These are phyloP conservation scores for Heterotilapia buettikoferi DNA, from an alignment of 2,113 vertebrate species.

Conservation along the genomic window DNA sequence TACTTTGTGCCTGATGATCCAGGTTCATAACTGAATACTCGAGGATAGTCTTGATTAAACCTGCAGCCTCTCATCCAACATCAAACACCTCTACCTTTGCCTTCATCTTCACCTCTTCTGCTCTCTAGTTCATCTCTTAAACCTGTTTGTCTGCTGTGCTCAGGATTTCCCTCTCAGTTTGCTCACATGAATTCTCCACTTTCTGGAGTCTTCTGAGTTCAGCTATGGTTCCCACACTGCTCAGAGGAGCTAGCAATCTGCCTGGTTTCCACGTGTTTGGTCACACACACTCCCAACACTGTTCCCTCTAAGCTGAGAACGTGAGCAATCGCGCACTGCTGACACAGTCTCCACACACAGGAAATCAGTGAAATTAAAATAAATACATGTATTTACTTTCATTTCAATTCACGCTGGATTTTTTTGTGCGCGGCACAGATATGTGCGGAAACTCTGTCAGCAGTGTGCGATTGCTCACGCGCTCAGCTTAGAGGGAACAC, in stretches of 20 bases:
- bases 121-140: not conserved
- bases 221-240: not conserved
- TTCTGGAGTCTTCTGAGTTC: not conserved
- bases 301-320: not conserved
- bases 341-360: not conserved
- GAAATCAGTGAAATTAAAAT: not conserved
- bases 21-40: not conserved
- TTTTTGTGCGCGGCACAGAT: no score
- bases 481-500: no score
- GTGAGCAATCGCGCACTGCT: not conserved
- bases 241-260: rapidly evolving
- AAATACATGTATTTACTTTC: not conserved
- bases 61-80: not conserved
- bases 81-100: not conserved
- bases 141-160: not conserved
- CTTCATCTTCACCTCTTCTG: not conserved
- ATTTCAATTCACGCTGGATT: not conserved
- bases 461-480: no score
- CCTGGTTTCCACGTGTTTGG: not conserved
- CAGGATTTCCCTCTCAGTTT: not conserved
- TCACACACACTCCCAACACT: not conserved
- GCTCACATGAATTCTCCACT: not conserved
- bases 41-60: not conserved
- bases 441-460: no score
- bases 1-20: not conserved